A percentile compares a stretch with the other conserved stretches of the same genome.
Evolutionary conservation across 92 coral and sea anemone species (phyloP).

Genomic region (Siderastrea siderea): DNA sequence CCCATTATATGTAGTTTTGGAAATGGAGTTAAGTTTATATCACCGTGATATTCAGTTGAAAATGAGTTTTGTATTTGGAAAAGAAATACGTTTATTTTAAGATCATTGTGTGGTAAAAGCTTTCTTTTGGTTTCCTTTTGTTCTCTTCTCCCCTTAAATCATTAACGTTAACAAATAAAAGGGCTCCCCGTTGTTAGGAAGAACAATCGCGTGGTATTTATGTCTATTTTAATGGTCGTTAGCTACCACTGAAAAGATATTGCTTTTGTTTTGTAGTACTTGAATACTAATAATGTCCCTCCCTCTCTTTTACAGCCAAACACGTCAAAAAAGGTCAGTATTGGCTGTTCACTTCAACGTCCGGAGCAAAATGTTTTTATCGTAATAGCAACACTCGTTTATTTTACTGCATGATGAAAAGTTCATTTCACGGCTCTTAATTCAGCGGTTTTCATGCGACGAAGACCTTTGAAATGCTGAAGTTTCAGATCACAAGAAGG

Average conservation of each 20-base stretch:
- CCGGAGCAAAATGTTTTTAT: neutral
- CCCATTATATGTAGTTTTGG: neutral
- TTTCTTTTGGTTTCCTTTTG: neutral
- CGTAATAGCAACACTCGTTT: neutral
- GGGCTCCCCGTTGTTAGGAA: neutral
- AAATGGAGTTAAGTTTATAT: neutral
- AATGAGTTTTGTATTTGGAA: neutral
- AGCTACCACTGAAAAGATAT: conserved; percentile 17
- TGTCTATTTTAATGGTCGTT: conserved; percentile 21
- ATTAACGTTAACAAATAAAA: neutral
- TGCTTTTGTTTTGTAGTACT: conserved; percentile 41
- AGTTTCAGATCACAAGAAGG: conserved; percentile 48
- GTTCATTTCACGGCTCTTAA: conserved; percentile 16
- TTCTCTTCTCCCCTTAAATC: neutral
- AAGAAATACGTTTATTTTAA: neutral
- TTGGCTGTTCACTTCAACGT: neutral
- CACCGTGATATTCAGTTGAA: neutral
- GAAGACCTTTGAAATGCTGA: conserved; percentile 34
- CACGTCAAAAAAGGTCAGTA: conserved; percentile 82
- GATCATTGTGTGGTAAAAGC: neutral
- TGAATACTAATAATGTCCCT: conserved; percentile 28
- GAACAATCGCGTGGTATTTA: conserved; percentile 10
- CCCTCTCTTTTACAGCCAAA: conserved; percentile 74
- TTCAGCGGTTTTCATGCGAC: neutral
- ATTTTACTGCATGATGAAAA: neutral